Percentiles rank a stretch among this genome's conserved stretches.
Conservation (phyloP, 2,888 invertebrate species). For the Lithodes maja region DNA sequence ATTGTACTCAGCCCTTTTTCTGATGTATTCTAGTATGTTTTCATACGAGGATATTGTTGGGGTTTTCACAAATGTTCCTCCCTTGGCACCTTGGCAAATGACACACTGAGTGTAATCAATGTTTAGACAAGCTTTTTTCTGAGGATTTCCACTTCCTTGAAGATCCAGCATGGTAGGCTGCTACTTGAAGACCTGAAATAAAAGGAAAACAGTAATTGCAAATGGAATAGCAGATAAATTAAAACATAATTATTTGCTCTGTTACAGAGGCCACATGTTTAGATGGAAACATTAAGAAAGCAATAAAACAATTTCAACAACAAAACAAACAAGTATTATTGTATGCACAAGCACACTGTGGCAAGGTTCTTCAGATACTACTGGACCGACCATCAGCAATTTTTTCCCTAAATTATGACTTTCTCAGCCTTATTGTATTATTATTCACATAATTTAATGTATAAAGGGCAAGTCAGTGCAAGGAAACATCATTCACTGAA, state of each 20-base stretch:
- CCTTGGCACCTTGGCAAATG: background rate
- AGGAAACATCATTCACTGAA: background rate
- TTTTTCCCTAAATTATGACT: background rate
- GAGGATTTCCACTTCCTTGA: background rate
- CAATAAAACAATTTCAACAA: background rate
- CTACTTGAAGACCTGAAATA: background rate
- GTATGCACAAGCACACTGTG: background rate
- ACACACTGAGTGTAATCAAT: background rate
- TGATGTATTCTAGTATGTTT: background rate
- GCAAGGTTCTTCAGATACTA: background rate
- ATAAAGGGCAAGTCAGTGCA: background rate
- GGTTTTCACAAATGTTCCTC: slow-evolving; percentile 16
- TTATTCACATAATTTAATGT: background rate
- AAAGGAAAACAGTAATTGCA: background rate
- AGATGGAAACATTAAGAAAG: background rate
- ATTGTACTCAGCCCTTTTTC: background rate
- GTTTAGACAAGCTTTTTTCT: background rate
- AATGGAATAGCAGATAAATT: background rate
- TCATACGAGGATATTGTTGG: slow-evolving; percentile 1
- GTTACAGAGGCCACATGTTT: background rate
- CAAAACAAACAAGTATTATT: background rate
- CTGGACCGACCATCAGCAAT: background rate
- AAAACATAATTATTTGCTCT: background rate
- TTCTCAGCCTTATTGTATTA: background rate
- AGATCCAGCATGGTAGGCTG: background rate